Evolutionary conservation across 2,888 invertebrate genomes (phyloP), one percentile per base, ranked within the genome.

Genomic region (Taphrorychus bicolor): DNA sequence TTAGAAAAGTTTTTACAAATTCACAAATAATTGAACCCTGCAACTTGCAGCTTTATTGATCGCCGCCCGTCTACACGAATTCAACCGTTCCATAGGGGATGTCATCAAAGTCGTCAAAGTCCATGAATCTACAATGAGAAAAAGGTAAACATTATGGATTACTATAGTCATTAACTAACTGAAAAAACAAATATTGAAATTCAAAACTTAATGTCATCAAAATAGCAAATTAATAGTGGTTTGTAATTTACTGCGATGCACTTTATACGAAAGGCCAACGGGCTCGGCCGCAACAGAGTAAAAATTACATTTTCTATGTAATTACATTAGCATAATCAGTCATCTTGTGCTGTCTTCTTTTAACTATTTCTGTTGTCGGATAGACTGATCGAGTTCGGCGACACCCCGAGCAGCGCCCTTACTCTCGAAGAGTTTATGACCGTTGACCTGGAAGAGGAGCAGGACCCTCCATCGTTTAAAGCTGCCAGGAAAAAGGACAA

Each of bases 371-470:
- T n/a, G n/a, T n/a, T n/a, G n/a, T n/a, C n/a, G n/a, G n/a, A n/a
- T n/a, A 61, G 62, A 62, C 45, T 62, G 21, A 41, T 56, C 2
- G 54, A 62, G n/a, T 54, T 99, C 81, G 95, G 96, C 0, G 95
- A 96, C 75, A 99, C 99, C 0, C 97, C 98, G 0, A 96, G 97
- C 9, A 95, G 97, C 77, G 91, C 92, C 5, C 84, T 99, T 59
- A 98, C 98, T 0, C 84, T 98, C 21, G 97, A 98, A 74, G 98
- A 99, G 84, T 99, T 99, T 80, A 93, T 97, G 90, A 93, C 92
- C 0, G 94, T 98, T 0, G 98, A 99, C 80, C 84, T 99, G 73
- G 97, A 98, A 79, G 95, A 96, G 74, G 97, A 97, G 77, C 95
- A 95, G 81, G 98, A 98, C 82, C 96, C 98, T 5, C 98, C 98